phyloP scores from a whole-genome alignment of 2,113 vertebrate species.

The Anas platyrhynchos region DNA sequence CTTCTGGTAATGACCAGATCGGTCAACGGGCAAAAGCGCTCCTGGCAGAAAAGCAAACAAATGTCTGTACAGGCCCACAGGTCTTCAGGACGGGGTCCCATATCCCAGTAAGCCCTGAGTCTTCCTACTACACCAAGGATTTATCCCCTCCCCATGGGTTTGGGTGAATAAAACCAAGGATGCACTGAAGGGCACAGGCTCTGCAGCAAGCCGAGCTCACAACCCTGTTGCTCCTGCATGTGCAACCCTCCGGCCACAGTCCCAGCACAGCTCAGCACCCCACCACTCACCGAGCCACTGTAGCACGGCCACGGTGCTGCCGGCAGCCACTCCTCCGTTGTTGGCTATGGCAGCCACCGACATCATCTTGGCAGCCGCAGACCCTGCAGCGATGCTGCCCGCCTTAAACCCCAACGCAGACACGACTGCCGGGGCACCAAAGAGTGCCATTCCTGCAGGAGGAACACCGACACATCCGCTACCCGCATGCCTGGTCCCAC shows the following conservation, averaged over 20 bases:
- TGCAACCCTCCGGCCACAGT: fast-evolving
- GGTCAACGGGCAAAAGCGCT: no score
- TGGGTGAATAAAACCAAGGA: fast-evolving
- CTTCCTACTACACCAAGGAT: fast-evolving
- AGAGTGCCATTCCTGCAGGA: fast-evolving
- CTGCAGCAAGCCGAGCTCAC: fast-evolving
- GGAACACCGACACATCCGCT: fast-evolving
- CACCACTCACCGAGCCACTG: neutral
- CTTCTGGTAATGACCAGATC: neutral
- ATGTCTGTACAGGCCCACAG: no score
- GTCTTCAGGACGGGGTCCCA: no score
- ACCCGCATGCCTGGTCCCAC: no score
- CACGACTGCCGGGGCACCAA: fast-evolving
- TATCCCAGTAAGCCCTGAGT: no score
- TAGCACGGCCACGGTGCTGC: neutral
- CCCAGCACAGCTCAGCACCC: neutral
- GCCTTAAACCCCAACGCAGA: fast-evolving
- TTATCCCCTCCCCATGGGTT: fast-evolving
- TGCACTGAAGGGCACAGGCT: neutral
- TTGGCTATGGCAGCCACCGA: neutral
- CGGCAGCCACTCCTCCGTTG: neutral
- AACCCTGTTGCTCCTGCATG: fast-evolving
- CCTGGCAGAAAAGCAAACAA: no score
- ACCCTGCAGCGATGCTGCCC: neutral
- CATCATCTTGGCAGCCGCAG: neutral